phyloP scores from a whole-genome alignment of 2,888 invertebrate genomes.

The Ethmia dodecea region DNA sequence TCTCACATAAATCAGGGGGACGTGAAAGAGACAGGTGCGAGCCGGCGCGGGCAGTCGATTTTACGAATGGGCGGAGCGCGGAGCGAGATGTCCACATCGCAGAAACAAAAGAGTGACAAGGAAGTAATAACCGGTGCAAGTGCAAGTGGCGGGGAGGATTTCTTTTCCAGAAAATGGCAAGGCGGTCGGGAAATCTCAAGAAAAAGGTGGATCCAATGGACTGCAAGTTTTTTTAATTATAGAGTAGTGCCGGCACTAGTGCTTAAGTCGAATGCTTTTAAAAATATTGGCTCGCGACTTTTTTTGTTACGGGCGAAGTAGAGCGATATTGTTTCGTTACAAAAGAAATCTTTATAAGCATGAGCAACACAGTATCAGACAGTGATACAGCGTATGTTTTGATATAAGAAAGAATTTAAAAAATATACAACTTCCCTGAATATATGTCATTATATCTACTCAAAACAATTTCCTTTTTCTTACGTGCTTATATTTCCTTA shows the following conservation, averaged over 20 bases:
- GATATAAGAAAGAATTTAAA: too few species aligned
- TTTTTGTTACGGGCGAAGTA: too few species aligned
- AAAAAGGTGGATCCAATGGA: constrained; percentile 46
- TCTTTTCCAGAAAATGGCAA: constrained; percentile 55
- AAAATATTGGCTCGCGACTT: too few species aligned
- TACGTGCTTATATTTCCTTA: too few species aligned
- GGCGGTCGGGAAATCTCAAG: constrained; percentile 66
- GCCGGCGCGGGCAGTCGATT: constrained; percentile 67
- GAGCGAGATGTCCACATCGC: constrained; percentile 66
- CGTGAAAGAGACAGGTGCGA: constrained; percentile 73
- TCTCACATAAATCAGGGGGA: constrained; percentile 75
- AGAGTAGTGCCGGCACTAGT: constrained; percentile 32
- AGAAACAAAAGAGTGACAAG: constrained; percentile 72
- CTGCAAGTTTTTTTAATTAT: constrained; percentile 34
- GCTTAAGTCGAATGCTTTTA: too few species aligned
- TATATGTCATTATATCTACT: too few species aligned
- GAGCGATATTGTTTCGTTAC: too few species aligned
- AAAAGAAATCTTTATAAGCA: too few species aligned
- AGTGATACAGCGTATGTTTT: too few species aligned
- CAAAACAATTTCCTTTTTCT: too few species aligned
- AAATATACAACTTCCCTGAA: too few species aligned
- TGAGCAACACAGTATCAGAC: too few species aligned
- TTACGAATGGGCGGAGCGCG: constrained; percentile 75
- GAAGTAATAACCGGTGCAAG: constrained; percentile 67
- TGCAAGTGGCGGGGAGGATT: constrained; percentile 54